These are phyloP conservation scores for Bugulina stolonifera DNA, from an alignment of 2,888 invertebrate species.

Conservation along the genomic window DNA sequence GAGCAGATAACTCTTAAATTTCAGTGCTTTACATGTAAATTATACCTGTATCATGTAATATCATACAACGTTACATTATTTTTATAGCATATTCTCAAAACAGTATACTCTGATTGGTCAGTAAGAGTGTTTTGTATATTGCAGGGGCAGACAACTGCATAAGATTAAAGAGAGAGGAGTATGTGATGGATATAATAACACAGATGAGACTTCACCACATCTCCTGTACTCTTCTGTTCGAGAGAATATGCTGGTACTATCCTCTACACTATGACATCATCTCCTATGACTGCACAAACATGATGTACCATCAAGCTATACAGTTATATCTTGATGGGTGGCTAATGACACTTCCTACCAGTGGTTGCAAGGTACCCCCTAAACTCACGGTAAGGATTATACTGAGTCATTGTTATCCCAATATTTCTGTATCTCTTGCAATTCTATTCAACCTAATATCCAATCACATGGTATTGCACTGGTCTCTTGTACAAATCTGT, in stretches of 20 bases:
- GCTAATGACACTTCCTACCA: background rate
- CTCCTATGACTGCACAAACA: constrained; percentile 7
- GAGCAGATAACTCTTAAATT: too few relatives aligned
- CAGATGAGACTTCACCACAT: constrained; percentile 64
- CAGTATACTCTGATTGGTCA: too few relatives aligned
- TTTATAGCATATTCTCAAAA: too few relatives aligned
- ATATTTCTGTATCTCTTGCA: too few relatives aligned
- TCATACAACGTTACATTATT: too few relatives aligned
- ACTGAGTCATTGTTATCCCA: too few relatives aligned
- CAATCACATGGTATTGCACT: too few relatives aligned
- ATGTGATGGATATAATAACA: constrained; percentile 90
- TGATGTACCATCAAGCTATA: constrained; percentile 21
- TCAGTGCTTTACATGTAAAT: too few relatives aligned
- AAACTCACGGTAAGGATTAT: background rate
- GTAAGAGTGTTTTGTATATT: too few relatives aligned
- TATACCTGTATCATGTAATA: too few relatives aligned
- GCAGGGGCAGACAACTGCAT: constrained; percentile 12
- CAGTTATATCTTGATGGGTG: constrained; percentile 17
- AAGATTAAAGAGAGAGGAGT: constrained; percentile 86
- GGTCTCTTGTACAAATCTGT: too few relatives aligned
- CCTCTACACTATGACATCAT: constrained; percentile 40
- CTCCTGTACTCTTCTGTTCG: constrained; percentile 93
- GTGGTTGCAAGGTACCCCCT: background rate
- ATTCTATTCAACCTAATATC: too few relatives aligned
- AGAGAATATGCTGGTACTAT: constrained; percentile 73